phyloP scores from a whole-genome alignment of 2,113 vertebrate genomes.

The Chauna torquata region DNA sequence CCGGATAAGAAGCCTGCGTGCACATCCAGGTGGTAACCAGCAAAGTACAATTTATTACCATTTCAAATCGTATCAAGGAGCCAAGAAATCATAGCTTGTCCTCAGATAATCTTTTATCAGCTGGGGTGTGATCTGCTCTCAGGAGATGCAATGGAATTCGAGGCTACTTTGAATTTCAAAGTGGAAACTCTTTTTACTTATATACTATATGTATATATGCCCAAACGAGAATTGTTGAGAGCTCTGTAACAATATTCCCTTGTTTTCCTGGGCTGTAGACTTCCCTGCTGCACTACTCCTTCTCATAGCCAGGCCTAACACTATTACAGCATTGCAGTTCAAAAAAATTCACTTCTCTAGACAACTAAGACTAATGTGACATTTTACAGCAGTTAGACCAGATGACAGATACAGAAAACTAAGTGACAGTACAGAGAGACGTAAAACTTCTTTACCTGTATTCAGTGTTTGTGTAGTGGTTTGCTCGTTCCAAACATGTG shows the following conservation, averaged over 20 bases:
- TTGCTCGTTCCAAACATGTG: slow-evolving; percentile 84
- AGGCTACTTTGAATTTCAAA: slow-evolving; percentile 41
- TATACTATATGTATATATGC: background rate
- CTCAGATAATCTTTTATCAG: slow-evolving; percentile 42
- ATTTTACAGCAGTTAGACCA: background rate
- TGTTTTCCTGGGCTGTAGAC: background rate
- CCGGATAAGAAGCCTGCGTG: slow-evolving; percentile 11
- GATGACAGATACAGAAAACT: background rate
- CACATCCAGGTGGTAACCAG: background rate
- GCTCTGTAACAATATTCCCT: background rate
- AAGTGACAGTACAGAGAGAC: background rate
- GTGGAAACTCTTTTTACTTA: slow-evolving; percentile 9
- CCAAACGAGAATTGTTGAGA: background rate
- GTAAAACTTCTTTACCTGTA: slow-evolving; percentile 80
- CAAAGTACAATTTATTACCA: slow-evolving; percentile 13
- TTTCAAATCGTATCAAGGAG: slow-evolving; percentile 44
- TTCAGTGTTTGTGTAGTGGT: slow-evolving; percentile 75
- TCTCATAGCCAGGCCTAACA: background rate
- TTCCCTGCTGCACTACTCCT: background rate
- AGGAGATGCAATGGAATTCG: background rate
- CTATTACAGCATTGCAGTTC: background rate
- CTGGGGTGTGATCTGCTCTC: background rate
- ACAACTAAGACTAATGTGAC: background rate
- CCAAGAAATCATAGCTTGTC: slow-evolving; percentile 38
- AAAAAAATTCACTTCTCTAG: background rate